phyloP scores from a whole-genome alignment of 2,797 vertebrate genomes.

The Arrhamphus sclerolepis region DNA sequence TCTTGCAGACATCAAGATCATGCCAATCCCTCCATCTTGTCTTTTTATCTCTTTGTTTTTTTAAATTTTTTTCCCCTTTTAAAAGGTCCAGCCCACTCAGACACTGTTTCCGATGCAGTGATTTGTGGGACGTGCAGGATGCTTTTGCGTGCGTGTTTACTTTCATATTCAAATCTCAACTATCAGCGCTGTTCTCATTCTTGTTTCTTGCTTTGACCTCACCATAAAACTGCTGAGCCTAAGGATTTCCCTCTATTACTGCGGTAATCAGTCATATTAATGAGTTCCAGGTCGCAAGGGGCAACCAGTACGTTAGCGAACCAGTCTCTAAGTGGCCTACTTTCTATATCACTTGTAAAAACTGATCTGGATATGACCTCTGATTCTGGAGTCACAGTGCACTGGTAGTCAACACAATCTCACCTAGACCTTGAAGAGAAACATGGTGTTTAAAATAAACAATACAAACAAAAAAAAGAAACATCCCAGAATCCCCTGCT shows the following conservation, averaged over 20 bases:
- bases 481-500: conserved; percentile 66
- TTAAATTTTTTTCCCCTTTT: conserved; percentile 16
- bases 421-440: conserved; percentile 44
- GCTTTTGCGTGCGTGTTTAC: conserved; percentile 9
- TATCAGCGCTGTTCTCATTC: conserved; percentile 7
- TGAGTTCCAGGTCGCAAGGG: conserved; percentile 57
- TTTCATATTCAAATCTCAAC: conserved; percentile 15
- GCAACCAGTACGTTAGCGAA: conserved; percentile 35
- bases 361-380: conserved; percentile 38
- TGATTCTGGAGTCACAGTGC: conserved; percentile 18
- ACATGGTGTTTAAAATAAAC: conserved; percentile 9
- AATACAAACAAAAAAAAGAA: conserved; percentile 24
- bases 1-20: conserved; percentile 45
- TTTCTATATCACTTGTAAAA: conserved; percentile 40
- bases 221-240: conserved; percentile 48
- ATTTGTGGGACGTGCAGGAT: conserved; percentile 5
- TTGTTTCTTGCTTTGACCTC: conserved; percentile 36
- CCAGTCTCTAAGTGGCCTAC: conserved; percentile 41
- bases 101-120: conserved; percentile 33
- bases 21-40: conserved; percentile 18
- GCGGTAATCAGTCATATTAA: conserved; percentile 62
- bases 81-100: background rate
- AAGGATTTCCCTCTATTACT: conserved; percentile 44
- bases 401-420: conserved; percentile 14
- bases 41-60: conserved; percentile 18